Percentiles rank a stretch among this genome's conserved stretches.
Evolutionary conservation across 2,113 vertebrate species (phyloP).

Genomic region (Gavia stellata): DNA sequence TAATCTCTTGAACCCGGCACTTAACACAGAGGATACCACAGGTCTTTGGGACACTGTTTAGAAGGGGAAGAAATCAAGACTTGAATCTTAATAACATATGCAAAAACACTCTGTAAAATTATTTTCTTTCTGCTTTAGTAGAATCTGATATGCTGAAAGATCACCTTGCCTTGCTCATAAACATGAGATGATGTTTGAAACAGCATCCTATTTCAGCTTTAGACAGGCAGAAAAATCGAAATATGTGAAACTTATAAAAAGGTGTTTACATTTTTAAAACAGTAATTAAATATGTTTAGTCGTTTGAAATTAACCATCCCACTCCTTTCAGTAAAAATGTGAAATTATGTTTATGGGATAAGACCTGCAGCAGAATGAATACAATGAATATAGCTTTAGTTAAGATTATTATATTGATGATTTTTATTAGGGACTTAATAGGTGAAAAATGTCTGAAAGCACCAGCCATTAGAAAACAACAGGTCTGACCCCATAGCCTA

Average conservation of each 20-base stretch:
- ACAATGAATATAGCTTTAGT: not conserved
- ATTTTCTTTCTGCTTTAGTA: conserved; percentile 59
- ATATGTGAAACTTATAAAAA: not conserved
- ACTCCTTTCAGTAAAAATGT: not conserved
- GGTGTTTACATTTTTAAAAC: not conserved
- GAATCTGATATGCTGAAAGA: conserved; percentile 2
- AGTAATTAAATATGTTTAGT: not conserved
- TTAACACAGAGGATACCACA: conserved; percentile 74
- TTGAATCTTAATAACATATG: conserved; percentile 75
- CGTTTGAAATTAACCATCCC: not conserved
- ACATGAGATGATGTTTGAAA: not conserved
- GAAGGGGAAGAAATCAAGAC: conserved; percentile 62
- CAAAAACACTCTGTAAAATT: conserved; percentile 71
- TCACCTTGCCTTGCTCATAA: conserved; percentile 38
- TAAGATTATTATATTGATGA: not conserved
- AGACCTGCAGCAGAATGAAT: not conserved
- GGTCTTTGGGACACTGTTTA: conserved; percentile 72
- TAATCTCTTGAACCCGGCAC: conserved; percentile 79
- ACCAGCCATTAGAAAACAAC: not conserved
- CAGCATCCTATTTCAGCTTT: not conserved
- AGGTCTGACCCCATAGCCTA: not conserved
- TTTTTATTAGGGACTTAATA: not conserved
- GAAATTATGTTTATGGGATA: not conserved
- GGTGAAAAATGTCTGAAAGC: not conserved
- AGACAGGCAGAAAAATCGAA: not conserved